Percentiles rank a stretch among this genome's conserved stretches.
These are phyloP conservation scores for Rhopalosiphum padi DNA, from an alignment of 1,140 invertebrate genomes.

Conservation along the genomic window DNA sequence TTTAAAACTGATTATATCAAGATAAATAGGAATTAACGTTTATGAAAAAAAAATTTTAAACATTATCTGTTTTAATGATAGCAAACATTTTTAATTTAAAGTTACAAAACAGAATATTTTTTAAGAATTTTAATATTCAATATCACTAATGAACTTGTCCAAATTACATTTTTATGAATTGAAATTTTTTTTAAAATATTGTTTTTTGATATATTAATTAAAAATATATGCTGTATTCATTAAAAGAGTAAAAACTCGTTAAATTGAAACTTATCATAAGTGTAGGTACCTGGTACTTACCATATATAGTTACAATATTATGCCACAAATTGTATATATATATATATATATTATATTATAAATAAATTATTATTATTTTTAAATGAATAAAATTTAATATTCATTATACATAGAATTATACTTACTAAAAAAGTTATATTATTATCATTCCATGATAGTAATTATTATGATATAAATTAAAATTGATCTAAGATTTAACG, in stretches of 20 bases:
- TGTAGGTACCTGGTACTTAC: not conserved
- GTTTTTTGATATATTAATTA: not conserved
- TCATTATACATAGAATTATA: not conserved
- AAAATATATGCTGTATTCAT: not conserved
- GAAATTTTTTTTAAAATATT: not conserved
- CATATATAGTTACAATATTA: not conserved
- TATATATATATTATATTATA: not conserved
- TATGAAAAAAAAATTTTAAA: not conserved
- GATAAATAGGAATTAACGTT: not conserved
- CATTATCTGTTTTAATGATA: not conserved
- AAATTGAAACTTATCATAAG: not conserved
- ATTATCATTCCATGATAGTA: not conserved
- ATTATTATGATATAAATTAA: not conserved
- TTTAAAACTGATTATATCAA: too few species aligned
- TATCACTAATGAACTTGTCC: not conserved
- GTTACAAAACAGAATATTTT: too few species aligned
- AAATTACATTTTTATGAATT: not conserved
- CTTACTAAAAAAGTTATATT: not conserved
- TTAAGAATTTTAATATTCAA: not conserved
- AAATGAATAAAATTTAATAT: not conserved
- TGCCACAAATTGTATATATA: not conserved
- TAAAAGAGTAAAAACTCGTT: not conserved
- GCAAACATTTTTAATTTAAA: not conserved
- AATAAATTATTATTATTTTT: not conserved
- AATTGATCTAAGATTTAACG: not conserved